phyloP scores from a whole-genome alignment of 2,888 invertebrate species.

The Tinea pellionella region DNA sequence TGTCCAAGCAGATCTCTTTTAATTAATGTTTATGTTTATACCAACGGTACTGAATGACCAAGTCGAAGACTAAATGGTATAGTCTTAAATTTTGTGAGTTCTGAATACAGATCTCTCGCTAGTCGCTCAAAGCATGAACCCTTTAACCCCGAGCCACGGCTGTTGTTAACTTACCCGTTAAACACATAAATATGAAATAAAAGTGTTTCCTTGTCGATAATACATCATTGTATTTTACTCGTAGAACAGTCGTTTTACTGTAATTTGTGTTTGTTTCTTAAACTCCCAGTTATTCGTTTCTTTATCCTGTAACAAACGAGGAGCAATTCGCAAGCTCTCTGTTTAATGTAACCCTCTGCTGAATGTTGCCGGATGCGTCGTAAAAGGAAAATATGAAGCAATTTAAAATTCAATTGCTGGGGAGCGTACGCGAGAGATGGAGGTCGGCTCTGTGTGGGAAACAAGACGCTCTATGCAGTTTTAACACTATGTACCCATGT shows the following conservation, averaged over 20 bases:
- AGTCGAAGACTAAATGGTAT: too few species aligned
- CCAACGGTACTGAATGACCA: too few species aligned
- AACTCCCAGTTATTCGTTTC: slow-evolving; percentile 11
- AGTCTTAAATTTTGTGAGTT: too few species aligned
- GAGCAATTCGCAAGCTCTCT: slow-evolving; percentile 7
- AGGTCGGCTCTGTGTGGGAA: background rate
- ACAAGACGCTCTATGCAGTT: slow-evolving; percentile 2
- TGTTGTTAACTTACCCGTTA: too few species aligned
- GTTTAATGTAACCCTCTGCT: slow-evolving; percentile 13
- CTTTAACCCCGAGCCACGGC: too few species aligned
- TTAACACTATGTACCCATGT: background rate
- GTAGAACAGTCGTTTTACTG: background rate
- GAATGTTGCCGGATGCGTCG: slow-evolving; percentile 13
- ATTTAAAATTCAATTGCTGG: slow-evolving; percentile 15
- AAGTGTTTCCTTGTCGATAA: background rate
- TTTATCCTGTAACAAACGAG: slow-evolving; percentile 10
- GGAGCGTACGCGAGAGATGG: slow-evolving; percentile 5
- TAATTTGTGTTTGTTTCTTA: slow-evolving; percentile 12
- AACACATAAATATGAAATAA: background rate
- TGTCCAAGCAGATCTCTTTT: too few species aligned
- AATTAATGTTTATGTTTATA: too few species aligned
- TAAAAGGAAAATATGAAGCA: slow-evolving; percentile 16
- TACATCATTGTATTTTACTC: background rate
- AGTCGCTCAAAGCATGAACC: too few species aligned
- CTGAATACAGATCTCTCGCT: too few species aligned